Evolutionary conservation across 2,888 invertebrate genomes (phyloP), one percentile per base, ranked within the genome.

Genomic region (Polia nebulosa): DNA sequence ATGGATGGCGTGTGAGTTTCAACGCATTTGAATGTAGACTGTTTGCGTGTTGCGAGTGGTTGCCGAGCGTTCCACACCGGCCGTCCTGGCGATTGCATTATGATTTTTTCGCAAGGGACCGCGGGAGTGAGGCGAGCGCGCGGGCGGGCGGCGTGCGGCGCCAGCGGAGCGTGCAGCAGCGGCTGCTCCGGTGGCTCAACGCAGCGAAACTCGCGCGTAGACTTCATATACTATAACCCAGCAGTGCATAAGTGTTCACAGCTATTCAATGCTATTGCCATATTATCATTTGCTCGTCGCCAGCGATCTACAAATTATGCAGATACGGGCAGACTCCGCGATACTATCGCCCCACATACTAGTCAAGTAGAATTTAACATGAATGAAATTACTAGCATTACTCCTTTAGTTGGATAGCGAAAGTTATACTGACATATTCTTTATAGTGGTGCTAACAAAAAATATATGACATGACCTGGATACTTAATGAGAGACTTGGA

Each of bases 51-150:
- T 92, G 91, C 88, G 89, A 88, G 88, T 90, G 92, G 91, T 92
- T 89, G 92, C 88, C 88, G 90, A 92, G 92, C 94, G 95, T 94
- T 94, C 95, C 94, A 95, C 95, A 90, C 93, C 94, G 92, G 87
- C 95, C 94, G 94, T 94, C 94, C 95, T 92, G 94, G 92, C 94
- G 93, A 94, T 95, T 95, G 95, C 95, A 95, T 95, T 95, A 95
- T 94, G 92, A 92, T 94, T 95, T 93, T 93, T 95, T 95, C 95
- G 95, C 95, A 95, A 95, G 94, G 94, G 95, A 93, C 92, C 91
- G 91, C 91, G 92, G 94, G 91, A 92, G 92, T 88, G 93, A 90
- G 88, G 89, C 86, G 74, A 88, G 85, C 72, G 89, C 73, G 90
- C 89, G 88, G 88, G 90, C 89, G 88, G 88, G 90, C 87, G 90